phyloP scores from a whole-genome alignment of 2,888 invertebrate species.

The Fragum fragum region DNA sequence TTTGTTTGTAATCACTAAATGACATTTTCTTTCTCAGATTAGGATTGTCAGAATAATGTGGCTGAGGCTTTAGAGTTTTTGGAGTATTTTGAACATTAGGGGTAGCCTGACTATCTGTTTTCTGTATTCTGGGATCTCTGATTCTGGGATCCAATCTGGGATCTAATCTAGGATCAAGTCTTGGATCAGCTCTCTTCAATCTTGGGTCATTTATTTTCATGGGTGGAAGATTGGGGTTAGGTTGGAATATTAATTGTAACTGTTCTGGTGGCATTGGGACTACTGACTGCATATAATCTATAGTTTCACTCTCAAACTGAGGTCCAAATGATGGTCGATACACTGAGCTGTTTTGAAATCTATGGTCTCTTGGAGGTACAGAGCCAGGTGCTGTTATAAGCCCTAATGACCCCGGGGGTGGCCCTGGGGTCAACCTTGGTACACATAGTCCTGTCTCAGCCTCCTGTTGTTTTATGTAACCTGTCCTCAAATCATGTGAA shows the following conservation, averaged over 20 bases:
- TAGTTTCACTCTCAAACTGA: constrained; percentile 27
- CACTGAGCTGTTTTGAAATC: neutral
- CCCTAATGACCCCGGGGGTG: neutral
- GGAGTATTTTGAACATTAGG: neutral
- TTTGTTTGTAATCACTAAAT: constrained; percentile 64
- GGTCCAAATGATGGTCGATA: constrained; percentile 60
- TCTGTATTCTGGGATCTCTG: constrained; percentile 26
- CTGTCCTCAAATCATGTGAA: constrained; percentile 25
- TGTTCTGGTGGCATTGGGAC: constrained; percentile 1
- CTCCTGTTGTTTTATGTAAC: neutral
- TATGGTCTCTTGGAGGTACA: neutral
- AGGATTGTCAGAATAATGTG: neutral
- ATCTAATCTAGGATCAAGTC: neutral
- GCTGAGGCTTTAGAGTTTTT: neutral
- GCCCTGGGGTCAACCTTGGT: constrained; percentile 37
- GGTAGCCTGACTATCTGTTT: neutral
- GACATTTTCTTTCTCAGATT: constrained; percentile 50
- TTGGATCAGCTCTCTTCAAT: neutral
- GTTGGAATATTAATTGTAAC: constrained; percentile 1
- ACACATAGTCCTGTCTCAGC: constrained; percentile 30
- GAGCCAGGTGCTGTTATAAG: neutral
- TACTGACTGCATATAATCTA: neutral
- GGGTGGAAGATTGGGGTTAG: neutral
- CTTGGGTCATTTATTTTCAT: neutral
- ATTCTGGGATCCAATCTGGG: neutral